Base-by-base conservation (phyloP, 2,113 vertebrate species). In the Chloroceryle aenea region DNA sequence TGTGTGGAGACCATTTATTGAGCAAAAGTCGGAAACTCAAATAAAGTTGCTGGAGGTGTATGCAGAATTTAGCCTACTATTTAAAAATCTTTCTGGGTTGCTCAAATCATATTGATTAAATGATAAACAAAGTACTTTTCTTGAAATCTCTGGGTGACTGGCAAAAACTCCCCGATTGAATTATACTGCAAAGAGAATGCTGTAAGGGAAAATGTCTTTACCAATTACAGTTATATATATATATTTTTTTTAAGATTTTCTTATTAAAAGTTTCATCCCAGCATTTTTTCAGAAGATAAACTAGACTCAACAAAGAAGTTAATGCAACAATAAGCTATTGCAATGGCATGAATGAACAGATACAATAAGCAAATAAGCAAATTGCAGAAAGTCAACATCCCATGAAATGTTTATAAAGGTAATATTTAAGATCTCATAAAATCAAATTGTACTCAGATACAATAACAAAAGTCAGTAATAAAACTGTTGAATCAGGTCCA, bases 401-500 rank as follows among this genome's bases (percentile, higher is more conserved):
- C 92, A 93, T 97, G 95, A 96, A 97, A 94, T 95, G 88, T 97
- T 96, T 97, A 95, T 97, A 96, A 96, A 96, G 79, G 76, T 96
- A 93, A 96, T 96, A 96, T 94, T 96, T 97, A 96, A 96, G 95
- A 88, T 78, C 90, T 93, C 92, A 87, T 95, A 94, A 96, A 96
- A 93, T 96, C 93, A 93, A 93, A 95, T 94, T 81, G 79, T 96
- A 64, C 92, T 95, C 96, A 75, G 92, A 94, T 96, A 86, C 64
- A 92, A 62, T 94, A 95, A 96, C 85, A 89, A 68, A 88, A 95
- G 40, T 87, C 68, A 87, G 92, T 93, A 95, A 95, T 96, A 95
- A 93, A 96, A 17, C 76, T 50, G 34, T 59, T 77, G 91, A 93
- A 94, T 91, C 76, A 47, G n/a, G 42, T 69, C 76, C 68, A 43